Evolutionary conservation across 2,113 vertebrate genomes (phyloP), one percentile per base, ranked within the genome.

Genomic region (Megaceryle torquata): DNA sequence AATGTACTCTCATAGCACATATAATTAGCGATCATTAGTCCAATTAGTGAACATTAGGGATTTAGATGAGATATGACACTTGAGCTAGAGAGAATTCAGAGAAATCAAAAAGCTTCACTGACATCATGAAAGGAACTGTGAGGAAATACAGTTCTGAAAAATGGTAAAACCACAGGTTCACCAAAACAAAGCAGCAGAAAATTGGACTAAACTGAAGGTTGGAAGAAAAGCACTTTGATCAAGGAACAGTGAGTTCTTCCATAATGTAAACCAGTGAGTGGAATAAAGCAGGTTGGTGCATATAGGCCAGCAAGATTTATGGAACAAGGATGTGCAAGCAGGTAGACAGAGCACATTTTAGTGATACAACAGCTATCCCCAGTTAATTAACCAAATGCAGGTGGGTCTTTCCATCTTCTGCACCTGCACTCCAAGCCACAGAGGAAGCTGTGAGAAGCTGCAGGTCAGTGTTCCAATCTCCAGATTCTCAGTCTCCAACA

Each of bases 1-100:
- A 65, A 5, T 35, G 53, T 39, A 53, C 63, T 65, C 85, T 37
- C 44, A 59, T 12, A 82, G 35, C 54, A 74, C 28, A 59, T 69
- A 69, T 71, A 94, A 92, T 82, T 82, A 84, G 31, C 28, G 57
- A 89, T 71, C 61, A 87, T 91, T 91, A 91, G 60, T 86, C 68
- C 84, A 96, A 71, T 79, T 84, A 89, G 50, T 20, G 46, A 87
- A 87, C 59, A 72, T 79, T 74, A 50, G 28, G 37, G 51, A 85
- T 91, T 87, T 82, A 89, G 82, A 72, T 67, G 41, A 89, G 82
- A 72, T 80, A 80, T 63, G 67, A 69, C 63, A 89, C 41, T 95
- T 63, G 71, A 94, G 39, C 50, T 86, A 63, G 56, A 63, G 44
- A 88, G 10, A 86, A 83, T 63, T 80, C 50, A 81, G 76, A 86